phyloP scores from a whole-genome alignment of 2,113 vertebrate genomes.

The Lathamus discolor region DNA sequence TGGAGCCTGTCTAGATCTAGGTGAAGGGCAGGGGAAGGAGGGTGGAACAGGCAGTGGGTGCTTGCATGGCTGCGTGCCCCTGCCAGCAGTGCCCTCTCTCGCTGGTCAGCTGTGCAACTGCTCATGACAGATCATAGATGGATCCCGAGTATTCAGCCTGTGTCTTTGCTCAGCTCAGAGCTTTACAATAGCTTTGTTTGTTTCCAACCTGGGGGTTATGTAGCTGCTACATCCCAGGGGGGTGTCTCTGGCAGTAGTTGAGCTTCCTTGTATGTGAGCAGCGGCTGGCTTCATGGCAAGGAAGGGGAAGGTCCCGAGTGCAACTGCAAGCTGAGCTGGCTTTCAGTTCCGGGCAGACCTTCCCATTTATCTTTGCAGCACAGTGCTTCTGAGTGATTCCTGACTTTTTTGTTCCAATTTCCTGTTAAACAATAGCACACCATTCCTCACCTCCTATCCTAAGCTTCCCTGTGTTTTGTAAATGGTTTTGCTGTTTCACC shows the following conservation, averaged over 20 bases:
- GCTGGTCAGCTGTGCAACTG: not conserved
- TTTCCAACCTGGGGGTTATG: not conserved
- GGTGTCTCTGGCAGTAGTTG: not conserved
- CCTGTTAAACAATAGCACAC: not conserved
- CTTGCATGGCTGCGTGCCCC: not conserved
- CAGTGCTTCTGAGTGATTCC: constrained; percentile 1
- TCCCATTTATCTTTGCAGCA: not conserved
- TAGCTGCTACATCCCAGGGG: not conserved
- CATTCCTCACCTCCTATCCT: not conserved
- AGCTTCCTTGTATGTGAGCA: not conserved
- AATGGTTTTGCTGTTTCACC: not conserved
- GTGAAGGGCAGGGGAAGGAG: constrained; percentile 20
- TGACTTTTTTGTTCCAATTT: constrained; percentile 6
- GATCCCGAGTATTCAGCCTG: not conserved
- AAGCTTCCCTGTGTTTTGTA: not conserved
- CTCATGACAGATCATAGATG: not conserved
- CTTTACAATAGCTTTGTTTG: not conserved
- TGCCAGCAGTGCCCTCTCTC: not conserved
- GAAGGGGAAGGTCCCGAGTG: not conserved
- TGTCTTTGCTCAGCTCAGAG: not conserved
- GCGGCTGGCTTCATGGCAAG: not conserved
- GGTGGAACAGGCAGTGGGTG: not conserved
- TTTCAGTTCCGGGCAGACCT: not conserved
- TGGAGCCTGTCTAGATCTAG: constrained; percentile 29
- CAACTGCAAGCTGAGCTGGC: not conserved